phyloP scores from a whole-genome alignment of 2,797 vertebrate genomes.

The Anguilla obscura region DNA sequence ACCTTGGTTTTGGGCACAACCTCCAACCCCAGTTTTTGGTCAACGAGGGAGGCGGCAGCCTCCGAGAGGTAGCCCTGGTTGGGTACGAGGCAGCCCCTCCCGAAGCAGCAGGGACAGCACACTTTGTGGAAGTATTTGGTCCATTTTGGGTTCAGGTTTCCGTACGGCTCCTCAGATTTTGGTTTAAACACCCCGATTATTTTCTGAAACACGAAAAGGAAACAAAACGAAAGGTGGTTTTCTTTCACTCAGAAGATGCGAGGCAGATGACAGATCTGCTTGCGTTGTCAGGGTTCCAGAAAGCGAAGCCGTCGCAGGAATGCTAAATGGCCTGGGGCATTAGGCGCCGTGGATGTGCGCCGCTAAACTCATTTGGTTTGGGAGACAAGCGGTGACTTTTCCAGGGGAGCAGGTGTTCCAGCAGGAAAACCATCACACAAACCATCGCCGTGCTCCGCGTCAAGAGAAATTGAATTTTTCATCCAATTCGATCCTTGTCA shows the following conservation, averaged over 20 bases:
- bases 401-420: neutral
- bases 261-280: neutral
- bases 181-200: slow-evolving; percentile 96
- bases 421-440: neutral
- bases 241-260: neutral
- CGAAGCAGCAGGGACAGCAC: slow-evolving; percentile 98
- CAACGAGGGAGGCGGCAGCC: slow-evolving; percentile 89
- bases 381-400: neutral
- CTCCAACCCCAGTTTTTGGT: slow-evolving; percentile 86
- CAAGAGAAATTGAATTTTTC: neutral
- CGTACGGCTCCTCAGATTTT: slow-evolving; percentile 98
- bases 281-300: neutral
- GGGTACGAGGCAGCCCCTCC: slow-evolving; percentile 91
- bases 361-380: neutral
- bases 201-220: slow-evolving; percentile 70
- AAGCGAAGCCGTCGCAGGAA: neutral
- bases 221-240: neutral
- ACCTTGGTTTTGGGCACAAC: slow-evolving; percentile 98
- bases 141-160: slow-evolving; percentile 98
- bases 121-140: slow-evolving; percentile 99
- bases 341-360: neutral
- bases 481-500: neutral
- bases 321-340: neutral
- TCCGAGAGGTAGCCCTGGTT: slow-evolving; percentile 99
- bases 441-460: neutral